Evolutionary conservation across 1,140 invertebrate species (phyloP), one percentile per base, ranked within the genome.

Genomic region (Zaprionus africanus): DNA sequence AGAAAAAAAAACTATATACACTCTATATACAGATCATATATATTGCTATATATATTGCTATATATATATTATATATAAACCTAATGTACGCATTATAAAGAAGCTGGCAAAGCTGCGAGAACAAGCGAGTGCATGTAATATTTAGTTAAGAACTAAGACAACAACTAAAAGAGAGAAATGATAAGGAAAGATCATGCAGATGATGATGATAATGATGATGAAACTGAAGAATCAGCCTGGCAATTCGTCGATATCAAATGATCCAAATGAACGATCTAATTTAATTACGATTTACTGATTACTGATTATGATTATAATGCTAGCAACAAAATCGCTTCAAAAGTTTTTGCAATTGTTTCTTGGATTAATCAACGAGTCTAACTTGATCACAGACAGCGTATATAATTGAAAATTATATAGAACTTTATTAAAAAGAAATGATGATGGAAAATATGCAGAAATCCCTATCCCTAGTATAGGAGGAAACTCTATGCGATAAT

Each of bases 111-210:
- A 82, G 46, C 63, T 71, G 62, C 64, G 73, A 53, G 53, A 57
- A 56, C 12, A 67, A 67, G 17, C 54, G 54, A 57, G 53, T 82
- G 84, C 79, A 81, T 78, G 78, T 81, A 84, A 86, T 70, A 60
- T 82, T 85, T 85, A 88, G 85, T 88, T 90, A 90, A 81, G 86
- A 90, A 86, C 81, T 85, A 88, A 90, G 85, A 88, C 86, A 90
- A 79, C 68, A 76, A 65, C 57, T 59, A 63, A 79, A 64, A 57
- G 56, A 58, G 31, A 63, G 19, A 53, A 22, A 70, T 59, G 66
- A 63, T n/a, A 34, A 19, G 24, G 19, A 49, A 56, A 65, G 34
- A 26, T 51, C 13, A 56, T 63, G 49, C 64, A 46, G 67, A 70
- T 51, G 31, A 53, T 43, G 57, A 56, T 54, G 7, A 51, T 36